phyloP scores from a whole-genome alignment of 2,113 vertebrate genomes.

The Psephotus haematonotus region DNA sequence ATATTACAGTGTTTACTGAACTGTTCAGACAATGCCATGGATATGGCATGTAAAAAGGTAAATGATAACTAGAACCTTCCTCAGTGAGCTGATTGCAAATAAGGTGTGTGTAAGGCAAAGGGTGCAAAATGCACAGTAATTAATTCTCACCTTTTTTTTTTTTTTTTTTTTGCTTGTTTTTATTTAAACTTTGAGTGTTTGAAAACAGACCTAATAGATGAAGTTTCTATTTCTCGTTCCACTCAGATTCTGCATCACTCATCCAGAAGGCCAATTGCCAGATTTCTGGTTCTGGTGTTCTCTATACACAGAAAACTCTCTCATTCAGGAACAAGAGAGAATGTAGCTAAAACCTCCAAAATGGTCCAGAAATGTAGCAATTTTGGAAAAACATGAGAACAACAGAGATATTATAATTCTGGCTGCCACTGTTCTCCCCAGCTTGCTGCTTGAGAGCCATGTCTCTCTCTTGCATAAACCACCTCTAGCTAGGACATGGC shows the following conservation, averaged over 20 bases:
- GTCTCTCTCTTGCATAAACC: neutral
- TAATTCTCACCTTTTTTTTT: neutral
- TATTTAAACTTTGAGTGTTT: neutral
- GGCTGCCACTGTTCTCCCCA: neutral
- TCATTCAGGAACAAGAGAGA: neutral
- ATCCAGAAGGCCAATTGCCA: neutral
- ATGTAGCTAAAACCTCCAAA: neutral
- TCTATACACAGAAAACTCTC: neutral
- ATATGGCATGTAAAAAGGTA: neutral
- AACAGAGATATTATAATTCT: neutral
- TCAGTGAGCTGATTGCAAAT: neutral
- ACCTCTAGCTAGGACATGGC: neutral
- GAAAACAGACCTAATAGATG: neutral
- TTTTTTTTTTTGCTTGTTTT: neutral
- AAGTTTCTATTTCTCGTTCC: neutral
- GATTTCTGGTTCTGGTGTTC: neutral
- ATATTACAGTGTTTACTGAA: neutral
- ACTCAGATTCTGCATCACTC: neutral
- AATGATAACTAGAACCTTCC: neutral
- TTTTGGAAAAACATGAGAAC: neutral
- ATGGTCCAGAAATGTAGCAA: neutral
- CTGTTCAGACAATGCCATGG: neutral
- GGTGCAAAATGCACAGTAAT: neutral
- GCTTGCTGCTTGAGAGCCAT: neutral
- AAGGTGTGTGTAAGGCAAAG: neutral